Percentiles rank a stretch among this genome's conserved stretches.
phyloP scores from a whole-genome alignment of 1,140 invertebrate species.

The Lanistes nyassanus region DNA sequence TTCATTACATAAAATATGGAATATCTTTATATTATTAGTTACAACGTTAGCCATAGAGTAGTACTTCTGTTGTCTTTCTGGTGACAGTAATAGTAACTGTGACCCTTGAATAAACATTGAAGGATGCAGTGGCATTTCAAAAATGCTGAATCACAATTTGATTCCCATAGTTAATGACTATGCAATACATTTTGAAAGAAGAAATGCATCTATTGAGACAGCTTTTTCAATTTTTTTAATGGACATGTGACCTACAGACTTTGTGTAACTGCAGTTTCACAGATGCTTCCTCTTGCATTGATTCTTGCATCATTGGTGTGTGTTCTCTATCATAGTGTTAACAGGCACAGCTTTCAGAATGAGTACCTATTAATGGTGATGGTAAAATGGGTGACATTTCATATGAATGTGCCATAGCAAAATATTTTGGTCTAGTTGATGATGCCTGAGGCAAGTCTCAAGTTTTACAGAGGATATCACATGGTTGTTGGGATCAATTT shows the following conservation, averaged over 20 bases:
- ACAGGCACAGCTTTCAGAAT: background rate
- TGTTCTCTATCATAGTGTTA: background rate
- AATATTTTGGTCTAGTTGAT: background rate
- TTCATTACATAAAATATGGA: too few species aligned
- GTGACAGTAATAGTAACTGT: too few species aligned
- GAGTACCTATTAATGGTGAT: background rate
- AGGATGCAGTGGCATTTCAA: too few species aligned
- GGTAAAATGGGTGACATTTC: background rate
- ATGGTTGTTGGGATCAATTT: too few species aligned
- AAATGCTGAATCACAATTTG: too few species aligned
- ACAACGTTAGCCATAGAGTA: too few species aligned
- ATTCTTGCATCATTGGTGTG: background rate
- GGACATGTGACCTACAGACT: background rate
- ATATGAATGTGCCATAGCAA: background rate
- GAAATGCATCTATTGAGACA: background rate
- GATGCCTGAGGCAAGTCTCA: background rate
- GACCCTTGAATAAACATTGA: too few species aligned
- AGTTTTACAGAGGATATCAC: background rate
- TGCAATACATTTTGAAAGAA: too few species aligned
- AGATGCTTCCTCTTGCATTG: background rate
- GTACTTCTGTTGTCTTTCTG: too few species aligned
- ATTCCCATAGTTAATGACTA: too few species aligned
- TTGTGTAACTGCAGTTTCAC: background rate
- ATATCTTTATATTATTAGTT: too few species aligned
- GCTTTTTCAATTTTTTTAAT: background rate